Evolutionary conservation across 2,797 vertebrate species (phyloP), one percentile per base, ranked within the genome.

Genomic region (Rallus crepitans): DNA sequence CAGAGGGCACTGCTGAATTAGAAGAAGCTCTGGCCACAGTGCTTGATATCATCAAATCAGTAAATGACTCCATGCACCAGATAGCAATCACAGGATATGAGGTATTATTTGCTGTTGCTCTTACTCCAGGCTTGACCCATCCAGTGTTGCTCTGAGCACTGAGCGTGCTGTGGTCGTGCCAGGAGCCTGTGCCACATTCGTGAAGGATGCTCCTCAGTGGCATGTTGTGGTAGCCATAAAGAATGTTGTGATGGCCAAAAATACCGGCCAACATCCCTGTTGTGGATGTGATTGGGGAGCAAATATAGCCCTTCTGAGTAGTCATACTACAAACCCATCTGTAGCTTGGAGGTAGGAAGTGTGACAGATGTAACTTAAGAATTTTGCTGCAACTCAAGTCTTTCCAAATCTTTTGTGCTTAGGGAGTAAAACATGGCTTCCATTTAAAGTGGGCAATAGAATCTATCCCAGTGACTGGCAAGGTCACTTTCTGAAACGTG

Each of bases 61-160:
- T 99, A 60, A 99, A 99, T 33, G 98, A 99, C 97, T 99, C 99
- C 45, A 99, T 99, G 99, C 99, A 99, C 94, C 99, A 99, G 96
- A 99, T 99, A 57, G 99, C 99, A 39, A 99, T 99, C 96, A 99
- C 99, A 40, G 99, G 99, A 84, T 99, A 99, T 90, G 99, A 99
- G 98, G 99, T 99, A 97, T 45, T 24, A 25, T 17, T 64, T 79
- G 31, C 57, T 73, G 40, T 72, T 92, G 30, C 61, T 85, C 2
- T 78, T 81, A 0, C 68, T 66, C 42, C 77, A 30, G 4, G 39
- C 30, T 52, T 77, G 48, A 65, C 45, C 64, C 40, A 47, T 33
- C 35, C 59, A 15, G 1, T 17, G 39, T 21, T 90, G 27, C 28
- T 81, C 6, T 33, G 48, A 7, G 7, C 56, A 17, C 0, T 7